These are phyloP conservation scores for Selenia dentaria DNA, from an alignment of 2,888 invertebrate genomes.

Conservation along the genomic window DNA sequence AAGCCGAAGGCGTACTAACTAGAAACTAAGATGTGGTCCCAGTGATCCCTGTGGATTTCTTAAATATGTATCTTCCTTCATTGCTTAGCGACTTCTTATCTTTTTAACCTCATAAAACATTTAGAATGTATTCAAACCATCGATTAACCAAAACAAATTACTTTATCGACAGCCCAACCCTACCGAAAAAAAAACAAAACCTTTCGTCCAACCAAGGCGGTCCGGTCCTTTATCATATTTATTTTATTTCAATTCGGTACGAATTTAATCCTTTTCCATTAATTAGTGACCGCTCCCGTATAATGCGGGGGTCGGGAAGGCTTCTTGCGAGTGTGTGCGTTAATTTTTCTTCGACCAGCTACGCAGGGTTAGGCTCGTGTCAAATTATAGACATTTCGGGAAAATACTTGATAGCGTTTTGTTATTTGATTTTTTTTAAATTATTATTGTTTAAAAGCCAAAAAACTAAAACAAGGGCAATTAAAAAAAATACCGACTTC, in stretches of 20 bases:
- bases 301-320: constrained; percentile 66
- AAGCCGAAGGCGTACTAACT: too few species aligned
- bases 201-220: constrained; percentile 52
- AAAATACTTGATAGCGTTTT: too few species aligned
- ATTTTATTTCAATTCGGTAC: constrained; percentile 83
- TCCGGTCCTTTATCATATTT: constrained; percentile 77
- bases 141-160: constrained; percentile 45
- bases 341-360: constrained; percentile 76
- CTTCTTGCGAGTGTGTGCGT: constrained; percentile 62
- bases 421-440: too few species aligned
- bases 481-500: too few species aligned
- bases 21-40: too few species aligned
- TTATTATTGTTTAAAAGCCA: too few species aligned
- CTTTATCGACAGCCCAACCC: constrained; percentile 62
- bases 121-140: constrained; percentile 18
- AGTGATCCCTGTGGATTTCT: too few species aligned
- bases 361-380: constrained; percentile 53
- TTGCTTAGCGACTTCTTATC: too few species aligned
- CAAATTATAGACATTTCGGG: constrained; percentile 8
- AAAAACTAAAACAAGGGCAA: too few species aligned
- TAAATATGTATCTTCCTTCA: too few species aligned
- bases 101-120: too few species aligned
- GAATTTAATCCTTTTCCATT: constrained; percentile 85
- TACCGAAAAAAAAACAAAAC: constrained; percentile 34
- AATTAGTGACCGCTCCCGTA: constrained; percentile 77